Base-by-base conservation (phyloP, 1,140 invertebrate genomes). In the Popillia japonica region DNA sequence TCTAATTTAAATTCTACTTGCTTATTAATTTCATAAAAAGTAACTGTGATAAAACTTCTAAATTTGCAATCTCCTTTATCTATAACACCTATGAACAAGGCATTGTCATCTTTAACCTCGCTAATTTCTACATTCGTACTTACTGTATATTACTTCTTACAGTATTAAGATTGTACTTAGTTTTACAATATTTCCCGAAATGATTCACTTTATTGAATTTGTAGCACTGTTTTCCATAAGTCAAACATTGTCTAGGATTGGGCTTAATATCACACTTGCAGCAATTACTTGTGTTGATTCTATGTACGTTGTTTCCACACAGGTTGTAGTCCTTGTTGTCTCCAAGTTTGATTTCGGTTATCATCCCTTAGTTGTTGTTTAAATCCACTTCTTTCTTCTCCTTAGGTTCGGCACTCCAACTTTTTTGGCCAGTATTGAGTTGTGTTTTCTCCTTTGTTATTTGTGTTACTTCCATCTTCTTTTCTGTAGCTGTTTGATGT, bases 161-260 rank as follows among this genome's bases (percentile, higher is more conserved):
- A 6, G 41, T 42, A 42, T 42, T 42, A 42, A 44, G 4, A 42
- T 44, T n/a, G n/a, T n/a, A n/a, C n/a, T n/a, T n/a, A n/a, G n/a
- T n/a, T n/a, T n/a, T n/a, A n/a, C n/a, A n/a, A n/a, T n/a, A n/a
- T n/a, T n/a, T n/a, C n/a, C n/a, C n/a, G n/a, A n/a, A n/a, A n/a
- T n/a, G n/a, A n/a, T 75, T 40, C 4, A 4, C 3, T 44, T 75
- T 75, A 9, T 42, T 75, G 41, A 7, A 72, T 34, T 72, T 72
- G 3, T 75, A 41, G 42, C 73, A 75, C 3, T 8, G 11, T 75
- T 75, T 75, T 6, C 73, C 20, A 75, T 42, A 75, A 6, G 40
- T 40, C 9, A 40, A 40, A 75, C 73, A 75, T 42, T 41, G 7
- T 42, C 9, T n/a, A 8, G 8, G 3, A 7, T 75, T 23, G 20